A percentile compares a stretch with the other conserved stretches of the same genome.
These are phyloP conservation scores for Archocentrus centrarchus DNA, from an alignment of 2,113 vertebrate genomes.

Conservation along the genomic window DNA sequence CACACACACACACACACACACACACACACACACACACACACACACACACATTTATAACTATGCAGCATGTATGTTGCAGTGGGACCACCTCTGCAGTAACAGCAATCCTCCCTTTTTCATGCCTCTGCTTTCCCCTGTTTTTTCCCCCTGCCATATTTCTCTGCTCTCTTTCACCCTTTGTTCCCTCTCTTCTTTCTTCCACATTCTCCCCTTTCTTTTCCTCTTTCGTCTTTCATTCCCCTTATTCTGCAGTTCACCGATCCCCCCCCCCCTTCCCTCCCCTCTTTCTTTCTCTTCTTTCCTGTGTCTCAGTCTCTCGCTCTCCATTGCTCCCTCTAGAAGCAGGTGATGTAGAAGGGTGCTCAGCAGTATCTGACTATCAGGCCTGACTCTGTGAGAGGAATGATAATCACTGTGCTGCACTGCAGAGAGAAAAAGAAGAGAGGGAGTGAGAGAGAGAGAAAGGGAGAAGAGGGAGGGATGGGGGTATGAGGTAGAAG, in stretches of 20 bases:
- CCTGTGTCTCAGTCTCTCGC: conserved; percentile 38
- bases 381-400: conserved; percentile 81
- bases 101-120: conserved; percentile 53
- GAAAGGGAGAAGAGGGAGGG: conserved; percentile 52
- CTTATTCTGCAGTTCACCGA: conserved; percentile 40
- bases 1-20: background rate
- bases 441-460: conserved; percentile 58
- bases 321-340: conserved; percentile 66
- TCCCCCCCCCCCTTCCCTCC: background rate
- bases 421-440: conserved; percentile 79
- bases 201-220: conserved; percentile 9
- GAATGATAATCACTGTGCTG: conserved; percentile 83
- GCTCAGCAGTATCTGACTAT: conserved; percentile 83
- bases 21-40: conserved; percentile 7
- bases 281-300: conserved; percentile 6
- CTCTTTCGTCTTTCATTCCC: conserved; percentile 30
- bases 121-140: conserved; percentile 17
- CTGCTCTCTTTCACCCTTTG: conserved; percentile 25
- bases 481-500: conserved; percentile 58
- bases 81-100: conserved; percentile 76
- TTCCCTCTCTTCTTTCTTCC: conserved; percentile 24
- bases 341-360: conserved; percentile 81
- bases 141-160: conserved; percentile 20
- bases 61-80: conserved; percentile 71
- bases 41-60: conserved; percentile 44